Base-by-base conservation (phyloP, 2,113 vertebrate genomes). In the Pterophyllum scalare region DNA sequence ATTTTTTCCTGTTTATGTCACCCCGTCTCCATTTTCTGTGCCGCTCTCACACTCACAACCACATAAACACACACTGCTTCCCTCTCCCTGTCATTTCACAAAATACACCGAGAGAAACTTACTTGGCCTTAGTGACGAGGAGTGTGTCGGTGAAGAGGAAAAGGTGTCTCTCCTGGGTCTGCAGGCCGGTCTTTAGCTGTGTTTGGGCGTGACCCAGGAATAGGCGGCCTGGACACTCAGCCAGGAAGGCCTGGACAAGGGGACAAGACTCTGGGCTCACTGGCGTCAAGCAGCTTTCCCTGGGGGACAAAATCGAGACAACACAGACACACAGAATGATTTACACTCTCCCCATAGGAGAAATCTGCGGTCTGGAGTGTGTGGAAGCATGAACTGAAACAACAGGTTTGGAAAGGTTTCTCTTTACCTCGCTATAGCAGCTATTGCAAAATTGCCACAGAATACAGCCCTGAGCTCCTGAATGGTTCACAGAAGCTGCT, bases 81-180 rank as follows among this genome's bases (percentile, higher is more conserved):
- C 13, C 31, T 43, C 74, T 58, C 35, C 28, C 62, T 6, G 54
- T 10, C 84, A 75, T 81, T 79, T 72, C 59, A 31, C 46, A 17
- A 78, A n/a, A 64, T 24, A 24, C 2, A 52, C 24, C 59, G 33
- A 35, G 10, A 28, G 33, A 80, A 46, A 95, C 98, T 95, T 90
- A 99, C 98, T 99, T 99, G 91, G 97, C 96, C 92, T 99, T 99
- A 92, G 98, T 95, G 86, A 99, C 94, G 76, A 99, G 95, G 77
- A 99, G 95, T 3, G 97, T 92, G 90, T 99, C 98, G 3, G 88
- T 97, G 94, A 99, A 99, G 64, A 99, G 96, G 91, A 99, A 98
- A 83, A 99, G 96, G 87, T 97, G 97, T 35, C 98, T 94, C 70
- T 99, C 97, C 91, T 99, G 98, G 59, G 96, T 98, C 92, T 99